A percentile compares a stretch with the other conserved stretches of the same genome.
Evolutionary conservation across 2,797 vertebrate species (phyloP).

Genomic region (Bradypus variegatus): DNA sequence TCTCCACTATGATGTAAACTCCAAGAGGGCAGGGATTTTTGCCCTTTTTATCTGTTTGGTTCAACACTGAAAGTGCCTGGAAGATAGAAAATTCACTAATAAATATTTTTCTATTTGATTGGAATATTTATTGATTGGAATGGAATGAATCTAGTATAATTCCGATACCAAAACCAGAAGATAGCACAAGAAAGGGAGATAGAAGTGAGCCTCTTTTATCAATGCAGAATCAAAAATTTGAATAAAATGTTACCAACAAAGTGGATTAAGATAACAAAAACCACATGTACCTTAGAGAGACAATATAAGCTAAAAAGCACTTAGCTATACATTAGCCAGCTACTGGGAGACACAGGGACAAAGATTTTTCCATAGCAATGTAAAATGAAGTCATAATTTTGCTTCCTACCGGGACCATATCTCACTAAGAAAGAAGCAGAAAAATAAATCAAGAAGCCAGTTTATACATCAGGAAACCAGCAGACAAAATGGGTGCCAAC

Average conservation of each 20-base stretch:
- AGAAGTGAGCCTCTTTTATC: background rate
- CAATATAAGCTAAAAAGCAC: background rate
- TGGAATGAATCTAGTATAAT: background rate
- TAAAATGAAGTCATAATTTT: slow-evolving; percentile 25
- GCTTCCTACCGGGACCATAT: background rate
- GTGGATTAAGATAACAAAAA: slow-evolving; percentile 27
- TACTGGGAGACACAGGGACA: background rate
- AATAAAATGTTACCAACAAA: slow-evolving; percentile 24
- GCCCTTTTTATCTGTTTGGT: background rate
- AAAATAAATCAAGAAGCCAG: slow-evolving; percentile 21
- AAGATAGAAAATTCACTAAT: background rate
- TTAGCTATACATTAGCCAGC: background rate
- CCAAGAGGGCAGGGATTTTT: background rate
- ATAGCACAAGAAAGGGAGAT: background rate
- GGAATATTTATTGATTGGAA: background rate
- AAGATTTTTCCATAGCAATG: background rate
- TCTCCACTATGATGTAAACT: background rate
- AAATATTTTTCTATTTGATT: background rate
- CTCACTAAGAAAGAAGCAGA: slow-evolving; percentile 9
- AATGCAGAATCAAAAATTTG: slow-evolving; percentile 9
- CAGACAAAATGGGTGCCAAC: background rate
- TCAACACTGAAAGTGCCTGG: background rate
- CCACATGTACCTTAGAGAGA: background rate
- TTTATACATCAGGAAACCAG: background rate
- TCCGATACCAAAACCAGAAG: background rate